These are phyloP conservation scores for Nephila pilipes DNA, from an alignment of 1,140 invertebrate genomes.

Conservation along the genomic window DNA sequence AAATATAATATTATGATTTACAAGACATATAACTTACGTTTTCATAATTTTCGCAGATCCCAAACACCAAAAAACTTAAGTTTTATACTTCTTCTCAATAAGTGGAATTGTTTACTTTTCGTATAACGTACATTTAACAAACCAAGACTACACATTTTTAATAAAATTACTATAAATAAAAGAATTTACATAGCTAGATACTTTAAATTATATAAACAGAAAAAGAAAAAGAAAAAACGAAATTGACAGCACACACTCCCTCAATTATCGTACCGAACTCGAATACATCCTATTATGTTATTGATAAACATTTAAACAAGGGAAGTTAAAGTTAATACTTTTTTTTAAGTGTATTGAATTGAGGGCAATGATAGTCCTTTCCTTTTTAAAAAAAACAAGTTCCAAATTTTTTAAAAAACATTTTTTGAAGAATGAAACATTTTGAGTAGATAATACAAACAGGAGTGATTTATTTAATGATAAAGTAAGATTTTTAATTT, in stretches of 20 bases:
- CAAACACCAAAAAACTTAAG: neutral
- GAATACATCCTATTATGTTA: slow-evolving; percentile 29
- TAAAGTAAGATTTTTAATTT: too few relatives aligned
- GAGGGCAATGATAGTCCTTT: too few relatives aligned
- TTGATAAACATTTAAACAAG: slow-evolving; percentile 23
- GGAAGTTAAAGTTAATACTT: slow-evolving; percentile 5
- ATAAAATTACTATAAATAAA: slow-evolving; percentile 1
- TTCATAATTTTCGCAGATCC: neutral
- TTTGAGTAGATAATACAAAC: too few relatives aligned
- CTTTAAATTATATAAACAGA: neutral
- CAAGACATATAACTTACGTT: neutral
- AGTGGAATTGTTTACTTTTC: neutral
- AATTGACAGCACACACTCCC: slow-evolving; percentile 20
- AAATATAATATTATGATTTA: neutral
- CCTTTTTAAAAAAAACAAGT: too few relatives aligned
- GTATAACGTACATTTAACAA: neutral
- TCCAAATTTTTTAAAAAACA: too few relatives aligned
- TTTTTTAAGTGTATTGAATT: too few relatives aligned
- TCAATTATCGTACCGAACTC: neutral
- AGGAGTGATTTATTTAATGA: too few relatives aligned
- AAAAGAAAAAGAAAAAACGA: neutral
- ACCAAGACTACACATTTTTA: neutral
- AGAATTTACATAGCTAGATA: neutral
- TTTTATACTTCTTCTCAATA: neutral
- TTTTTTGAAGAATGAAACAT: too few relatives aligned